Base-by-base conservation (phyloP, 2,888 invertebrate species). In the Chouioia cunea region DNA sequence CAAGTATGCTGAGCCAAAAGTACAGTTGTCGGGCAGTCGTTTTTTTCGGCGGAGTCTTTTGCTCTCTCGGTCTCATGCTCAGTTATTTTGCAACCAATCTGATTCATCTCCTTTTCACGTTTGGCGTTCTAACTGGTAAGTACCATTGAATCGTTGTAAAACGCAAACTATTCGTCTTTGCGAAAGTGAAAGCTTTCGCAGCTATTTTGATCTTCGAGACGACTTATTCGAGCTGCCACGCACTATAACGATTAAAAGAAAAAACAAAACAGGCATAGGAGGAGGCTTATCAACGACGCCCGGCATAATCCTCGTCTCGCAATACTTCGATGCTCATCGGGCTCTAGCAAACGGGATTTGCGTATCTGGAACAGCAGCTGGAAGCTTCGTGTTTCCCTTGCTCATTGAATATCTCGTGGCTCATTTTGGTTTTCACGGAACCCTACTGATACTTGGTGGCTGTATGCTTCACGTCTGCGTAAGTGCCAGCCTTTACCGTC, bases 311-410 rank as follows among this genome's bases (percentile, higher is more conserved):
- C 92, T 93, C 71, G 93, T 93, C 0, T 93, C 93, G 0, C 92
- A 92, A 75, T 93, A 93, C 80, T 93, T 93, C 78, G 92, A 93
- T 78, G 93, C 91, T 79, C 92, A 93, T 84, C 90, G 93, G 62
- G 93, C 93, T 0, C 80, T 93, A 73, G 93, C 93, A 0, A 93
- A 93, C 80, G 93, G 93, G 0, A 91, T 93, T 76, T 93, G 93
- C 79, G 93, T 93, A 71, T 93, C 93, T 53, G 93, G 93, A 73
- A 93, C 93, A 4, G 93, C 93, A 0, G 91, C 93, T 0, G 93
- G 93, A 1, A 93, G 93, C 80, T 93, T 93, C 79, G 91, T 93
- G 2, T 90, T 93, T 71, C 93, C 93, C 0, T 90, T 93, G 81
- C 83, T 93, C 57, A 91, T 93, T 36, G 91, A 93, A 78, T 89